Conservation (phyloP, 2,888 invertebrate genomes). For the Bellardia bayeri region DNA sequence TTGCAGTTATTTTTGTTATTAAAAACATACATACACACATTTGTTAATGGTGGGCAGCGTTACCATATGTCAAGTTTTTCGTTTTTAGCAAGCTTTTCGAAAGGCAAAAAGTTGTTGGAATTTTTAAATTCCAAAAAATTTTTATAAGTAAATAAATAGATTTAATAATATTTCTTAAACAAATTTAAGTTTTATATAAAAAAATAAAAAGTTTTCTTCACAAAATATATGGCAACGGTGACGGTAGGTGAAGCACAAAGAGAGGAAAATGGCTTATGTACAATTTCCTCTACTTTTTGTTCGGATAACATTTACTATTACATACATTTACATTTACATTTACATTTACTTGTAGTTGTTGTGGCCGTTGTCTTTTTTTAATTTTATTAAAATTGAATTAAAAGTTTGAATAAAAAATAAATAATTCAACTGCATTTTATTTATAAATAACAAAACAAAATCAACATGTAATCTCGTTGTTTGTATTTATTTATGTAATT, state of each 20-base stretch:
- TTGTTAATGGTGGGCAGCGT: not conserved
- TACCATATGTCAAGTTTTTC: no score
- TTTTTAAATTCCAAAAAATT: no score
- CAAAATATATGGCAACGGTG: not conserved
- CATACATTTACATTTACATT: not conserved
- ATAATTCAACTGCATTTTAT: conserved; percentile 46
- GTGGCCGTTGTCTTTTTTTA: conserved; percentile 6
- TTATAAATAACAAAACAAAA: conserved; percentile 24
- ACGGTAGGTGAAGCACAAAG: not conserved
- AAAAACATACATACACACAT: conserved; percentile 3
- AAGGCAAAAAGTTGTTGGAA: no score
- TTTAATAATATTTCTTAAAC: no score
- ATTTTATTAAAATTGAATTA: conserved; percentile 53
- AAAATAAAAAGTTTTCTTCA: no score
- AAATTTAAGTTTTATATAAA: no score
- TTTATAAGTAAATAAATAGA: no score
- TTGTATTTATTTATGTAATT: not conserved
- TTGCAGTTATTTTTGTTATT: conserved; percentile 12
- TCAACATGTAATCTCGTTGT: conserved; percentile 37
- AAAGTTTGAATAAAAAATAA: conserved; percentile 37
- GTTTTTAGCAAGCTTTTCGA: no score
- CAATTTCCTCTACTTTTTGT: not conserved
- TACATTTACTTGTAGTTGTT: conserved; percentile 10
- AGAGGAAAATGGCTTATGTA: not conserved
- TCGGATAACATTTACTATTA: not conserved